A percentile compares a stretch with the other conserved stretches of the same genome.
These are phyloP conservation scores for Mesodorylaimus sp. DNA, from an alignment of 2,888 invertebrate genomes.

Conservation along the genomic window DNA sequence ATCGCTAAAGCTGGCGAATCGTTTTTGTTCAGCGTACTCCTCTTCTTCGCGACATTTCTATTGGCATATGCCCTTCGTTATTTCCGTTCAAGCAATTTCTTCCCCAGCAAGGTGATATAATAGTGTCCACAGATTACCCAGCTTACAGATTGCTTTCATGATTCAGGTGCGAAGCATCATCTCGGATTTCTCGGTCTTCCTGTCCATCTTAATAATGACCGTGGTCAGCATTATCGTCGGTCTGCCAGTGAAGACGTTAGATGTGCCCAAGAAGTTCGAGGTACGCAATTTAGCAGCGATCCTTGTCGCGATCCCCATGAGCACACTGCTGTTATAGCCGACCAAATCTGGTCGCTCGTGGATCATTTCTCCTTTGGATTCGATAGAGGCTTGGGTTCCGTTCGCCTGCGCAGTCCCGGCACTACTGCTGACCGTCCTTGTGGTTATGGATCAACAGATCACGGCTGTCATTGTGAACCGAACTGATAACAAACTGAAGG, in stretches of 20 bases:
- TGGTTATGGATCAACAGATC: slow-evolving; percentile 39
- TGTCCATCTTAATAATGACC: slow-evolving; percentile 37
- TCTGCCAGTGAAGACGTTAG: slow-evolving; percentile 35
- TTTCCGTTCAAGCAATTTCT: slow-evolving; percentile 25
- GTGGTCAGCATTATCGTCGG: slow-evolving; percentile 26
- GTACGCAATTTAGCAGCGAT: slow-evolving; percentile 11
- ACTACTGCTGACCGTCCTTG: slow-evolving; percentile 33
- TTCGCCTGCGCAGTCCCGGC: slow-evolving; percentile 27
- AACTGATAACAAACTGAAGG: slow-evolving; percentile 36
- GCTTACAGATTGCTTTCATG: too few species aligned
- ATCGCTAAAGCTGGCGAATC: too few species aligned
- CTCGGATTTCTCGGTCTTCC: slow-evolving; percentile 39
- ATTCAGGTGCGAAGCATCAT: slow-evolving; percentile 31
- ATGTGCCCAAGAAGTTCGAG: slow-evolving; percentile 28
- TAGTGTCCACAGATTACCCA: background rate
- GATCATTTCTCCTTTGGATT: slow-evolving; percentile 3
- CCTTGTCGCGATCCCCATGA: too few species aligned
- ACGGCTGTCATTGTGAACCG: slow-evolving; percentile 38
- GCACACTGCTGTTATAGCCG: slow-evolving; percentile 2
- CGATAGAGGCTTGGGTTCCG: background rate
- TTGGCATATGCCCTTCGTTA: slow-evolving; percentile 26
- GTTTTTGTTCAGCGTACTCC: slow-evolving; percentile 31
- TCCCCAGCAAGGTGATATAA: slow-evolving; percentile 21
- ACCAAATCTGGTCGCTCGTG: slow-evolving; percentile 1
- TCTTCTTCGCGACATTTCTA: slow-evolving; percentile 30